Evolutionary conservation across 2,888 invertebrate species (phyloP).

Genomic region (Orgyia antiqua): DNA sequence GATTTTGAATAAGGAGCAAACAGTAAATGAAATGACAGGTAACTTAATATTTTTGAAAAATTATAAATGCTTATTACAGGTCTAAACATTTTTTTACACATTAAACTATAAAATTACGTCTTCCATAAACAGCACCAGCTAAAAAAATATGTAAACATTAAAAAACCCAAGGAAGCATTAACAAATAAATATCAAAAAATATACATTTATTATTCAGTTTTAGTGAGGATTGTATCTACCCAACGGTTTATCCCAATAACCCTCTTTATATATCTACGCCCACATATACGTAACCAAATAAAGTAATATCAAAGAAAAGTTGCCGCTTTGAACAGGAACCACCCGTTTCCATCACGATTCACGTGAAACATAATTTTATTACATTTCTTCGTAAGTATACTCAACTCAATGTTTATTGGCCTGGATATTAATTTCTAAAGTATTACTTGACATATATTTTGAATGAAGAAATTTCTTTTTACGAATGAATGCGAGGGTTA

Average conservation of each 20-base stretch:
- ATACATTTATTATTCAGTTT: constrained; percentile 32
- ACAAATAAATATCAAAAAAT: background rate
- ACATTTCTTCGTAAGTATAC: constrained; percentile 32
- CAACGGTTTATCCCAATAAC: constrained; percentile 38
- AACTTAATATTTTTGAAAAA: no score
- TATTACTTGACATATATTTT: constrained; percentile 21
- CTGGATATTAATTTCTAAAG: constrained; percentile 33
- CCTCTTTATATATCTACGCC: constrained; percentile 37
- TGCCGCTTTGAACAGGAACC: constrained; percentile 35
- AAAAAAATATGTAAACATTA: no score
- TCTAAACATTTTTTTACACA: no score
- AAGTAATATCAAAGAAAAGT: constrained; percentile 56
- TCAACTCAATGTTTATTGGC: constrained; percentile 31
- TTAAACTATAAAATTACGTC: no score
- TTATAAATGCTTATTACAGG: no score
- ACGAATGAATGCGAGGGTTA: no score
- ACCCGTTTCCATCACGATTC: constrained; percentile 36
- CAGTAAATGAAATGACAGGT: no score
- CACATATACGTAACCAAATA: constrained; percentile 43
- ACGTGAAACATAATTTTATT: constrained; percentile 48
- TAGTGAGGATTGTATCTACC: constrained; percentile 23
- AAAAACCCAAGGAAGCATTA: constrained; percentile 1
- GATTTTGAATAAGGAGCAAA: no score
- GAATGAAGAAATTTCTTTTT: background rate
- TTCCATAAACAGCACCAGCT: no score